phyloP scores from a whole-genome alignment of 2,113 vertebrate species.

The Melospiza melodia region DNA sequence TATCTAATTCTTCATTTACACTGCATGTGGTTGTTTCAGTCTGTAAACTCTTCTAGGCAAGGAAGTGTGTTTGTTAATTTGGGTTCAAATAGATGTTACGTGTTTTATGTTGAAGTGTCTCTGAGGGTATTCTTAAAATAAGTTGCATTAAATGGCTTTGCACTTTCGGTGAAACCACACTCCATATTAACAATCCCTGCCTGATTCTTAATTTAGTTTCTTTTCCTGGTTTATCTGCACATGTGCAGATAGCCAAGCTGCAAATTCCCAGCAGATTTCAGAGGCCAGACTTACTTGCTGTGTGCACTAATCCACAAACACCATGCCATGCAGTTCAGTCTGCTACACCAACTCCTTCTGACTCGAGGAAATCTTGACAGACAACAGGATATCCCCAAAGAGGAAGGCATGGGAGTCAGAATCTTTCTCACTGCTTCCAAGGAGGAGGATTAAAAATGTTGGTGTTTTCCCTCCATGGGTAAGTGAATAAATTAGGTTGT shows the following conservation, averaged over 20 bases:
- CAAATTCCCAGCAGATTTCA: neutral
- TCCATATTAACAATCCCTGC: neutral
- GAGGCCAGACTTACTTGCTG: neutral
- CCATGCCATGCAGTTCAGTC: neutral
- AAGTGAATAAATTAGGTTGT: neutral
- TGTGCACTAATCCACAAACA: neutral
- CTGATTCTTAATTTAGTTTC: neutral
- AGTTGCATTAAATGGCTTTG: neutral
- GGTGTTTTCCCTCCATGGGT: rapidly evolving
- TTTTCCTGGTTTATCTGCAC: neutral
- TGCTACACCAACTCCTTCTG: neutral
- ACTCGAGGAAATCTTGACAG: neutral
- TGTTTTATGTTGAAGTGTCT: neutral
- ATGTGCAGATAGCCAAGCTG: neutral
- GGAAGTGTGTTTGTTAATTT: neutral
- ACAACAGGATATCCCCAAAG: neutral
- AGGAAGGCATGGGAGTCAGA: neutral
- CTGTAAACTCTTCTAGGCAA: neutral
- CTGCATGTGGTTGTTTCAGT: neutral
- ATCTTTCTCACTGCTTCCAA: neutral
- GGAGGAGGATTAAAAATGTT: neutral
- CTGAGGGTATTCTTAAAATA: neutral
- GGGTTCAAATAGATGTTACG: neutral
- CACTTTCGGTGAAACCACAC: neutral
- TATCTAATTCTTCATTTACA: neutral